Evolutionary conservation across 2,797 vertebrate species (phyloP), one percentile per base, ranked within the genome.

Genomic region (Apodemus agrarius): DNA sequence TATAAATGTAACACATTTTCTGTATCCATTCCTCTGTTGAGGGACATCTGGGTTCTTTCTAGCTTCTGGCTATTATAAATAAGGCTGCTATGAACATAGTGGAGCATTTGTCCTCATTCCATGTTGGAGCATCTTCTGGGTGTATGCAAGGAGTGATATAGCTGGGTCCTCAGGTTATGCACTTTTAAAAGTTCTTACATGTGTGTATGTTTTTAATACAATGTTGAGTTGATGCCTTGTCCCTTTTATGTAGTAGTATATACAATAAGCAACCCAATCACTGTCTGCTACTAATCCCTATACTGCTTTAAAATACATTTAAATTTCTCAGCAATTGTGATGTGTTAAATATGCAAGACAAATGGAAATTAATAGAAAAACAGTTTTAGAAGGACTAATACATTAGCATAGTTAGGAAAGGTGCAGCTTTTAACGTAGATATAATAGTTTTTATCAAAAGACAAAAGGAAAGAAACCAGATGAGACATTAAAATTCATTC

Each of bases 301-400:
- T 24, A 46, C 83, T 85, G 10, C 17, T 89, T 31, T 10, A 76
- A 90, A 92, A 79, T 87, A 59, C 11, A 76, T 84, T 94, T 96
- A 84, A 72, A 43, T 87, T 93, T 85, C 6, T 43, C 85, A 92
- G n/a, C n/a, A 74, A 43, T n/a, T 83, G 2, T 37, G 46, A 87
- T 85, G 1, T 74, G n/a, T 67, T 88, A 80, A 81, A 84, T 86
- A 61, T 1, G 67, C n/a, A 85, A 92, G 54, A 13, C 14, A 75
- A 97, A 85, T 78, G 26, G 40, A 85, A 92, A 72, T 46, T 43
- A 69, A 89, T 95, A 59, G 61, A 7, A 19, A 96, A 86, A 65
- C 46, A 75, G 3, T 40, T 13, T 31, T 54, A 93, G 81, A 43
- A 81, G 31, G 83, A 95, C 34, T 90, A 91, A 83, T 80, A 19